Evolutionary conservation across 2,797 vertebrate genomes (phyloP).

Genomic region (Leuciscus waleckii): DNA sequence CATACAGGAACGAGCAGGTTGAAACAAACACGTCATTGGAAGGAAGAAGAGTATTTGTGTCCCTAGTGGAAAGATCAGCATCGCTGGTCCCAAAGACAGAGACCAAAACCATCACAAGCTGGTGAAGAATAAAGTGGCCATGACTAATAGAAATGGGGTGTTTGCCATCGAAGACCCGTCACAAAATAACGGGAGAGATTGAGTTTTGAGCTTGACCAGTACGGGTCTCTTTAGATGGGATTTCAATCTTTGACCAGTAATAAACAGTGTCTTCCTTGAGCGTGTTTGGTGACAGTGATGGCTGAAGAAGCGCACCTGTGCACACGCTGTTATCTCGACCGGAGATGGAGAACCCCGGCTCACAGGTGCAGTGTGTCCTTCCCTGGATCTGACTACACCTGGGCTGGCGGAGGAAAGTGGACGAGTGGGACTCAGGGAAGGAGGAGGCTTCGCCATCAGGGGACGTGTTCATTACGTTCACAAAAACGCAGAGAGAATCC

Average conservation of each 20-base stretch:
- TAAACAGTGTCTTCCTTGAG: background rate
- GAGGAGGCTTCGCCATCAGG: conserved; percentile 64
- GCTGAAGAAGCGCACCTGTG: conserved; percentile 66
- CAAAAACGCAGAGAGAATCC: conserved; percentile 67
- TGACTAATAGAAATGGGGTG: background rate
- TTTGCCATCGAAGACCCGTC: background rate
- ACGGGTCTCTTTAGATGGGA: background rate
- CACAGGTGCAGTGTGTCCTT: conserved; percentile 82
- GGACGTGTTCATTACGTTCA: conserved; percentile 75
- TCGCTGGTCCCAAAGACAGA: background rate
- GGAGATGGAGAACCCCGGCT: conserved; percentile 80
- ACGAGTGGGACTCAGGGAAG: conserved; percentile 68
- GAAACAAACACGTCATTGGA: background rate
- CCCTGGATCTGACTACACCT: conserved; percentile 77
- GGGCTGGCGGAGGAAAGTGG: conserved; percentile 73
- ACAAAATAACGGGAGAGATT: background rate
- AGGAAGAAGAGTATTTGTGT: background rate
- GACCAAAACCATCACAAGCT: background rate
- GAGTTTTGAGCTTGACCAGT: background rate
- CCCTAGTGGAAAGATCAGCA: background rate
- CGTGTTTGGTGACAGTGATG: background rate
- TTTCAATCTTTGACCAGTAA: background rate
- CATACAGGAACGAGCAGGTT: conserved; percentile 9
- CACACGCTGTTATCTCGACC: conserved; percentile 77
- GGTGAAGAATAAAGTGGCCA: background rate